Evolutionary conservation across 2,113 vertebrate species (phyloP).

Genomic region (Cheilinus undulatus): DNA sequence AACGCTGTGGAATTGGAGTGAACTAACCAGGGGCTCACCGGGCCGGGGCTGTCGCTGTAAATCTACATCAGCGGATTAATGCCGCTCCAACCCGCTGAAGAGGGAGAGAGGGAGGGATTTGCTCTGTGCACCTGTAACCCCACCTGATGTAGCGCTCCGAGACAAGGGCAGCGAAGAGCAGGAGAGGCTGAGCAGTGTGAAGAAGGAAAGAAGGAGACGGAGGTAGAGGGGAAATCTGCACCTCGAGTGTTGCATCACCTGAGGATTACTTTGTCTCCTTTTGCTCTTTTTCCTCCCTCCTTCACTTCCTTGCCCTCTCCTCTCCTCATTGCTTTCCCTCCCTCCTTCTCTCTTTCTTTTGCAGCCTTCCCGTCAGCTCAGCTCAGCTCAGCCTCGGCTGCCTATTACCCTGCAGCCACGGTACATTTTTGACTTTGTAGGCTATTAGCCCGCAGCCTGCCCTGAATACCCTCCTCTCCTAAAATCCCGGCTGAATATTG

Average conservation of each 20-base stretch:
- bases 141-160: constrained; percentile 44
- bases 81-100: constrained; percentile 36
- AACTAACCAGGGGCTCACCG: constrained; percentile 49
- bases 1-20: constrained; percentile 47
- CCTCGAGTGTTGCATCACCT: constrained; percentile 34
- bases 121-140: constrained; percentile 62
- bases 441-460: constrained; percentile 51
- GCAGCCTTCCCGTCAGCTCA: constrained; percentile 30
- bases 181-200: constrained; percentile 14
- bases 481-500: constrained; percentile 38
- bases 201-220: constrained; percentile 1
- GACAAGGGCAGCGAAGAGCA: constrained; percentile 41
- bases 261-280: constrained; percentile 3
- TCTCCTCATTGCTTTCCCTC: background rate
- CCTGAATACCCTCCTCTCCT: constrained; percentile 23
- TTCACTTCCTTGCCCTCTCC: constrained; percentile 3
- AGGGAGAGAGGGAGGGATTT: constrained; percentile 24
- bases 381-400: constrained; percentile 32
- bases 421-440: constrained; percentile 43
- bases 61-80: constrained; percentile 66
- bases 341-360: background rate
- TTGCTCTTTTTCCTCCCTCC: background rate
- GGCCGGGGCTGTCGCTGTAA: constrained; percentile 45
- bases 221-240: constrained; percentile 7
- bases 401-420: constrained; percentile 27